Evolutionary conservation across 2,797 vertebrate genomes (phyloP), one percentile per base, ranked within the genome.

Genomic region (Tapera naevia): DNA sequence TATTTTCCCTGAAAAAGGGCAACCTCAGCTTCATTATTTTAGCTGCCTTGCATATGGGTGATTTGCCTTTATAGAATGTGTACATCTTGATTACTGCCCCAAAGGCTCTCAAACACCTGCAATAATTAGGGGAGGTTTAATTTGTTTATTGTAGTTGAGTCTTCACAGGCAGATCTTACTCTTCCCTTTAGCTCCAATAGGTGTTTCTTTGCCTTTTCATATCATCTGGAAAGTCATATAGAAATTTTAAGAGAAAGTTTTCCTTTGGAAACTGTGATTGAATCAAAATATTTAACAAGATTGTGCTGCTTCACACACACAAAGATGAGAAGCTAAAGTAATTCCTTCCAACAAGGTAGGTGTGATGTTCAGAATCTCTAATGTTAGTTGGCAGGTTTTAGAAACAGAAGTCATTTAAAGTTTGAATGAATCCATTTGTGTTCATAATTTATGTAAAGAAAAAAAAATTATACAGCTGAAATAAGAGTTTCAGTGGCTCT

Each of bases 401-500:
- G 53, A 71, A 94, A 78, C 1, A 64, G 61, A 80, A 78, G 27
- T 69, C 1, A 80, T 64, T 86, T 78, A 33, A 76, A 80, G 17
- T 87, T 89, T 53, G 53, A 87, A 56, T 51, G 7, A 91, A 74
- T 78, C 76, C 0, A 41, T 75, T 70, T 11, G 11, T 41, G 9
- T 46, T 89, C 46, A 39, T 56, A 80, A 89, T 91, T 92, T 50
- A 50, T 65, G 58, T 50, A 91, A 92, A 92, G 72, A 94, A 80
- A 75, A 70, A 89, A 75, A 70, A 89, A 78, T 25, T 1, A 91
- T 64, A 61, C 25, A 39, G 61, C 50, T 86, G 61, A 91, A 93
- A 61, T 50, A 80, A 54, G 76, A 82, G 17, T 28, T 74, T 67
- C 46, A 82, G 17, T 57, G 7, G 37, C 75, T 69, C 17, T 91